Evolutionary conservation across 23 tunicate genomes (phyloP).

Genomic region (Pegea sp.): DNA sequence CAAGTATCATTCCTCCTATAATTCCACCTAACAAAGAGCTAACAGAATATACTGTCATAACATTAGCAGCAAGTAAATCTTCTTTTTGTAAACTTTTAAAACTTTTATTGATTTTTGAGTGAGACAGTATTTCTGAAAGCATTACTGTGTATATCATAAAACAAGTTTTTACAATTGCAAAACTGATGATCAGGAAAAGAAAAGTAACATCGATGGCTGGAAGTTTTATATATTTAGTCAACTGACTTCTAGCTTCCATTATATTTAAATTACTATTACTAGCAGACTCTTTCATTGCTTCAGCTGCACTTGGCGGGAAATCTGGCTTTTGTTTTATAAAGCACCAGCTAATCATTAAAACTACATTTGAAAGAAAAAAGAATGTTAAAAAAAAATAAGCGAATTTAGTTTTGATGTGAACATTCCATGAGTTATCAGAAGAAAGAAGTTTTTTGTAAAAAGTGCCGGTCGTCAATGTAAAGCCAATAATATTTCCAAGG

Average conservation of each 20-base stretch:
- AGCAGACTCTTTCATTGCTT: constrained; percentile 6
- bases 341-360: constrained; percentile 3
- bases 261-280: too few relatives aligned
- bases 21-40: constrained; percentile 16
- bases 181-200: constrained; percentile 10
- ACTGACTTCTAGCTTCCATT: too few relatives aligned
- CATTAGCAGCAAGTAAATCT: constrained; percentile 5
- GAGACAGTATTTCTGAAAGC: constrained; percentile 18
- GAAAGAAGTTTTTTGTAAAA: too few relatives aligned
- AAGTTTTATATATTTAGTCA: constrained; percentile 6
- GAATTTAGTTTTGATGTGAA: background rate
- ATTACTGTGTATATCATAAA: constrained; percentile 21
- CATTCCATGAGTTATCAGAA: constrained; percentile 10
- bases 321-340: constrained; percentile 3
- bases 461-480: too few relatives aligned
- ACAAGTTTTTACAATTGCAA: constrained; percentile 24
- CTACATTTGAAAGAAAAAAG: background rate
- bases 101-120: background rate
- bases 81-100: too few relatives aligned
- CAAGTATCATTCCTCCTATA: constrained; percentile 11
- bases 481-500: constrained; percentile 23
- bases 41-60: constrained; percentile 9
- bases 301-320: constrained; percentile 20
- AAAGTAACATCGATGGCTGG: constrained; percentile 7
- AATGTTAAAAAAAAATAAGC: constrained; percentile 4